Base-by-base conservation (phyloP, 2,113 vertebrate species). In the Arvicanthis niloticus region DNA sequence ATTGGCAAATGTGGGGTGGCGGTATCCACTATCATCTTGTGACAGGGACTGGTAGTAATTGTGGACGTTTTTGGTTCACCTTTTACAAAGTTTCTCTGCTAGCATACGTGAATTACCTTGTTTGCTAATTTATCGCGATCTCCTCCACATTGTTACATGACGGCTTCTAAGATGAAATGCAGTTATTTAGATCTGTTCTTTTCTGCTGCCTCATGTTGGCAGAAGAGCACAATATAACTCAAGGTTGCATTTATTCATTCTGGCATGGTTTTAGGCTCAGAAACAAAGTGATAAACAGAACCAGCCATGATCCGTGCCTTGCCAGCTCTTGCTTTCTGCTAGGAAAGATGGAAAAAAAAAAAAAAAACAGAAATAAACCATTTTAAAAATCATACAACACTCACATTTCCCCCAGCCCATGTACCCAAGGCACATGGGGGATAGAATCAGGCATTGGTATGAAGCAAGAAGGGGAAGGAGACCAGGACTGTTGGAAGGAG, bases 401-500 rank as follows among this genome's bases (percentile, higher is more conserved):
- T 84, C 7, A 13, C 12, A 48, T 40, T 65, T 75, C 21, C 56
- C 15, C 51, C 40, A 34, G 3, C 4, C 56, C 37, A 2, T n/a
- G 2, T 56, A 29, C 48, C 60, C 45, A 17, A 12, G 70, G n/a
- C 16, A 51, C 48, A 51, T 51, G 53, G n/a, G 31, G 51, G 26
- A 40, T 68, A 68, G 53, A 29, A 89, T 37, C 40, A 77, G 24
- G 29, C 21, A 17, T 11, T 42, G 1, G 1, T 7, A 22, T 11
- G 7, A 51, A 62, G 51, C 6, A 34, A n/a, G 29, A 56, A 8
- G 21, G 13, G 34, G 7, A 0, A 0, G 37, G 40, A 37, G 5
- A 29, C 73, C 91, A 29, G 56, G 73, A 21, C 75, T 40, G 51
- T 62, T 51, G 51, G 78, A 60, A 80, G 70, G 40, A 29, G 11